These are phyloP conservation scores for Drosophila aff. DNA, from an alignment of 1,140 invertebrate species.

Conservation along the genomic window DNA sequence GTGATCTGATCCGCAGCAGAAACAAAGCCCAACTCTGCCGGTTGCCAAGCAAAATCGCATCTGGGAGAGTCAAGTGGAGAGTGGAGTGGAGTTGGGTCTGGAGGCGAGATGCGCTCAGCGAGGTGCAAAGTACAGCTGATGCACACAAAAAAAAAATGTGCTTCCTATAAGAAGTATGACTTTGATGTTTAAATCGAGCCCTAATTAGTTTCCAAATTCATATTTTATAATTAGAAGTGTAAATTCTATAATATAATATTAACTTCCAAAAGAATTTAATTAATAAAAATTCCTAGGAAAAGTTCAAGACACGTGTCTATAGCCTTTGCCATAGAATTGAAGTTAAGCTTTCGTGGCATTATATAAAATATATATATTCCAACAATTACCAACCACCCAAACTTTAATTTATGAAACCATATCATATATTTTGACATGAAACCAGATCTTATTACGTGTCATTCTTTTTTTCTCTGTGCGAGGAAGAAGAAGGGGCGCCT, in stretches of 20 bases:
- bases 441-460: not conserved
- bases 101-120: slow-evolving; percentile 8
- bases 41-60: slow-evolving; percentile 54
- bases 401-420: not conserved
- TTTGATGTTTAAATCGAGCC: not conserved
- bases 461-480: not conserved
- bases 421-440: too few relatives aligned
- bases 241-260: too few relatives aligned
- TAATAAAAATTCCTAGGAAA: not conserved
- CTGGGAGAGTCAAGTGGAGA: not conserved
- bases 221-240: too few relatives aligned
- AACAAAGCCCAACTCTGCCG: slow-evolving; percentile 21
- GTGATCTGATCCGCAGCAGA: slow-evolving; percentile 44
- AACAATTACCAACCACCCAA: not conserved
- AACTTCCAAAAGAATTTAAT: not conserved
- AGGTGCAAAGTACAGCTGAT: slow-evolving; percentile 67
- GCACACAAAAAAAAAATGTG: slow-evolving; percentile 6
- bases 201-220: not conserved
- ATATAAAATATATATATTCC: not conserved
- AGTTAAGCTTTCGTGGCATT: not conserved
- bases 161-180: not conserved
- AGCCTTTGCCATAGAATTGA: too few relatives aligned
- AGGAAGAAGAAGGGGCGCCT: slow-evolving; percentile 3
- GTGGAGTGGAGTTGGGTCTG: slow-evolving; percentile 15
- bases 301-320: not conserved